phyloP scores from a whole-genome alignment of 2,797 vertebrate species.

The Furcifer pardalis region DNA sequence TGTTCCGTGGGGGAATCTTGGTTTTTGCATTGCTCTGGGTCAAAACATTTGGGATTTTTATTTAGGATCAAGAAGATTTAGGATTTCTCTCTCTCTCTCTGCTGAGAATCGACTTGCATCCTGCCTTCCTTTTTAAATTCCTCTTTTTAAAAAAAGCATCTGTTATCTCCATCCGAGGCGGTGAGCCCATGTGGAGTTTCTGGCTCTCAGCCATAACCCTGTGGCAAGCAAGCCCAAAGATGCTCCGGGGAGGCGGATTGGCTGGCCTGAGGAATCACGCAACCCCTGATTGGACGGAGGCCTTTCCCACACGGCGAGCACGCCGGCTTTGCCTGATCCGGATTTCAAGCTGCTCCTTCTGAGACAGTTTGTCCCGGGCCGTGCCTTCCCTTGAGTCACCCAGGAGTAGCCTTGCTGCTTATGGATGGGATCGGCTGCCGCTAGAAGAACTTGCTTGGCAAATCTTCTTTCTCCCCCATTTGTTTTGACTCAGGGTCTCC shows the following conservation, averaged over 20 bases:
- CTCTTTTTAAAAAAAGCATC: too few species aligned
- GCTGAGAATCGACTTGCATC: too few species aligned
- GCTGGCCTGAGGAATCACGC: neutral
- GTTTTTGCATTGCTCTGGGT: neutral
- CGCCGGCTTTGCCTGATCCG: neutral
- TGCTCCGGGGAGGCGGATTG: neutral
- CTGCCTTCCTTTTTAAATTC: too few species aligned
- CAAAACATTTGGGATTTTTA: neutral
- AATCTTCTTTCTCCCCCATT: too few species aligned
- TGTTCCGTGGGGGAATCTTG: neutral
- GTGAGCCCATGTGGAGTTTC: too few species aligned
- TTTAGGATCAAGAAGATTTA: too few species aligned
- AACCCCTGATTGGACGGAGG: neutral
- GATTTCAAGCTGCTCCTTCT: neutral
- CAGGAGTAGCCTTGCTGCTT: too few species aligned
- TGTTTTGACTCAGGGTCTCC: too few species aligned
- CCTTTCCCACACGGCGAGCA: slow-evolving; percentile 2
- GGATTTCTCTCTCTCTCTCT: too few species aligned
- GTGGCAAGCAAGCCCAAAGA: neutral
- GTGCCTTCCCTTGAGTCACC: neutral
- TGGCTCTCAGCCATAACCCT: too few species aligned
- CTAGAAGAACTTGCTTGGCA: neutral
- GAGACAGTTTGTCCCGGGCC: neutral
- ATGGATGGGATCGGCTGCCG: neutral
- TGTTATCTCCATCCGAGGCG: too few species aligned